These are phyloP conservation scores for Clarias gariepinus DNA, from an alignment of 2,113 vertebrate species.

Conservation along the genomic window DNA sequence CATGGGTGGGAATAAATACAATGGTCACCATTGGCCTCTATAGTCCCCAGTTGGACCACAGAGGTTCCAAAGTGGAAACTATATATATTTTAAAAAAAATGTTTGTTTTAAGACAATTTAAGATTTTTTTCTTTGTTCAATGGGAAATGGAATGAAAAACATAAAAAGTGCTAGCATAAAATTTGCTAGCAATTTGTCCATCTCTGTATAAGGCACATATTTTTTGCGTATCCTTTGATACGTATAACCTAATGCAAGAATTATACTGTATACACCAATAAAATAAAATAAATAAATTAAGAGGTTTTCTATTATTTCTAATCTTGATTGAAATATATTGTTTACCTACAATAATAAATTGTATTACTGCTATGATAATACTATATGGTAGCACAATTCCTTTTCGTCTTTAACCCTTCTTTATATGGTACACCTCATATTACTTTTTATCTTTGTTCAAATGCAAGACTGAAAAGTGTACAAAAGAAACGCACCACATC, in stretches of 20 bases:
- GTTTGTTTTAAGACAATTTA: background rate
- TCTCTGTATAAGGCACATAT: slow-evolving; percentile 22
- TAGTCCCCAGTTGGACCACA: too few relatives aligned
- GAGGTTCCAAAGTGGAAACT: background rate
- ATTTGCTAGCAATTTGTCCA: background rate
- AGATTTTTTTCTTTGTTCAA: background rate
- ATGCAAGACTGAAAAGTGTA: background rate
- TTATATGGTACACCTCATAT: background rate
- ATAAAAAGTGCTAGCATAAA: background rate
- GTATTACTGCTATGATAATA: background rate
- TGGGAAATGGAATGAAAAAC: background rate
- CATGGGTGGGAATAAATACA: too few relatives aligned
- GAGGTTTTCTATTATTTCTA: background rate
- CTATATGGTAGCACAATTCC: background rate
- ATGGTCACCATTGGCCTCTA: too few relatives aligned
- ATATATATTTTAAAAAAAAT: background rate
- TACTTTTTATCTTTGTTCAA: too few relatives aligned
- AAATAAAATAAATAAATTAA: background rate
- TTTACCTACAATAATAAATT: background rate
- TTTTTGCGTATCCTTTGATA: background rate
- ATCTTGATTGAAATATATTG: background rate
- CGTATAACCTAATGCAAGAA: background rate
- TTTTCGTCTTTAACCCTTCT: slow-evolving; percentile 11
- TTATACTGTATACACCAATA: background rate
- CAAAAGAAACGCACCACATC: background rate